A percentile compares a stretch with the other conserved stretches of the same genome.
Conservation (phyloP, 2,113 vertebrate genomes). For the Vimba vimba region DNA sequence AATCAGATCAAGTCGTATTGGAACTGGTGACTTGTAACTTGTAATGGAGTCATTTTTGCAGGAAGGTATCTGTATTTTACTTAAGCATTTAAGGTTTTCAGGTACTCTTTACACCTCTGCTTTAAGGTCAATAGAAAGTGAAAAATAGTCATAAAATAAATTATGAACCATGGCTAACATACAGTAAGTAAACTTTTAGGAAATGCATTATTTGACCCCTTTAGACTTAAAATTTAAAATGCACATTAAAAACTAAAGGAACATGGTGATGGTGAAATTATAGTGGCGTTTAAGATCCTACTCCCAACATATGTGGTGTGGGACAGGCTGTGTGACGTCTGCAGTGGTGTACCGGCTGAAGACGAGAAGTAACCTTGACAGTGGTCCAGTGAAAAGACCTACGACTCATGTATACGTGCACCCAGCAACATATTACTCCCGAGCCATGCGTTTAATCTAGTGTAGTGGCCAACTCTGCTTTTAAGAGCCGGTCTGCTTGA, state of each 20-base stretch:
- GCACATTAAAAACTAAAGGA: not conserved
- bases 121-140: too few relatives aligned
- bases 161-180: not conserved
- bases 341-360: not conserved
- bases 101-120: too few relatives aligned
- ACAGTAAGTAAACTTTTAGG: not conserved
- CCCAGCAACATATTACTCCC: conserved; percentile 54
- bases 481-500: conserved; percentile 48
- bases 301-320: not conserved
- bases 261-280: not conserved
- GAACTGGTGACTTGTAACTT: too few relatives aligned
- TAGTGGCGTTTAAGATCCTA: not conserved
- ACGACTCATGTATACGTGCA: conserved; percentile 45
- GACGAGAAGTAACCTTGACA: conserved; percentile 57
- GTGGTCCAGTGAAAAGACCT: conserved; percentile 55
- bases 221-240: not conserved
- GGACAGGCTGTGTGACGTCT: not conserved
- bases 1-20: too few relatives aligned
- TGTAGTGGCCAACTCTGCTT: conserved; percentile 44
- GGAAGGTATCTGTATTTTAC: too few relatives aligned
- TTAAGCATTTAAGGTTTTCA: too few relatives aligned
- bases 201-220: not conserved
- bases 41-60: too few relatives aligned
- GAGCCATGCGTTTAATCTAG: conserved; percentile 55
- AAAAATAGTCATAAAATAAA: not conserved